Evolutionary conservation across 2,113 vertebrate species (phyloP), one percentile per base, ranked within the genome.

Genomic region (Elephas maximus): DNA sequence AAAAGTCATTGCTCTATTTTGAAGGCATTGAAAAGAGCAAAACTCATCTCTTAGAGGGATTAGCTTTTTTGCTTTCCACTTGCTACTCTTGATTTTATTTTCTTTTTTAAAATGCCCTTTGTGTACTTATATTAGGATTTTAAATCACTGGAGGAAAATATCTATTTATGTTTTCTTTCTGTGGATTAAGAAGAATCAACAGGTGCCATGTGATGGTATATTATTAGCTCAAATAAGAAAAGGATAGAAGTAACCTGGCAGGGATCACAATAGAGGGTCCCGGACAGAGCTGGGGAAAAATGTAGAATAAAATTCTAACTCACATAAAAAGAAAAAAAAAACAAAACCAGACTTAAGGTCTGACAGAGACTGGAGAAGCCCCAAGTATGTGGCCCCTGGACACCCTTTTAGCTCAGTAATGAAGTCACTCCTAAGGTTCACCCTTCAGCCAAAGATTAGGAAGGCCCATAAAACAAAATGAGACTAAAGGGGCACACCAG

Each of bases 21-120:
- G 45, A 96, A 96, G 85, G 88, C 82, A n/a, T 18, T 95, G 86
- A 78, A 82, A 94, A 97, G 73, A 92, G 67, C 18, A 85, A 88
- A 96, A 69, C 23, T 81, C 77, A 90, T 95, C 41, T 94, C 28
- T 60, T 18, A n/a, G 45, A 67, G 37, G 69, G 91, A 95, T 97
- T 93, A 88, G 74, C 57, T 65, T 82, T 79, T 83, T 95, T 77
- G 79, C 26, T 53, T 18, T 37, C 91, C 11, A 4, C 60, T 73
- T 81, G 26, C 28, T 92, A 33, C 45, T 85, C 24, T 53, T 67
- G 28, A 17, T 77, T 94, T 87, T 51, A 60, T 60, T 82, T 95
- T 76, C 57, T 80, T 77, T 95, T 94, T 81, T 21, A 20, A 71
- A 69, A 80, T 85, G 48, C 28, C 21, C 28, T 60, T 84, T 96